These are phyloP conservation scores for Poeciliopsis paucimaculata DNA, from an alignment of 2,797 vertebrate genomes.

Conservation along the genomic window DNA sequence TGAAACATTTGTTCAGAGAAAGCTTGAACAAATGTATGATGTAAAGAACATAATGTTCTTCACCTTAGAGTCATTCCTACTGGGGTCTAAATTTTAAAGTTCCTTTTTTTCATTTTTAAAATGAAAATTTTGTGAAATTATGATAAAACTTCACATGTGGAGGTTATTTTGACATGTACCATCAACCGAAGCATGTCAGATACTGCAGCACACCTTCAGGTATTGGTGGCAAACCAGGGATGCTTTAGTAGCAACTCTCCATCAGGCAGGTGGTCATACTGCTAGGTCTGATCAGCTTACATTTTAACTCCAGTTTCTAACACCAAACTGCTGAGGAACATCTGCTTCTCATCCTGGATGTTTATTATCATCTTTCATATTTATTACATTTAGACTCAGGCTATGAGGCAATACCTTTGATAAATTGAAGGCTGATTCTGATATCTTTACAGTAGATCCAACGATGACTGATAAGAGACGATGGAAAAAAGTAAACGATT, in stretches of 20 bases:
- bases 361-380: constrained; percentile 50
- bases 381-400: constrained; percentile 29
- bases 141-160: not conserved
- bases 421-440: constrained; percentile 29
- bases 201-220: not conserved
- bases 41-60: too few relatives aligned
- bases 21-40: not conserved
- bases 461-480: constrained; percentile 51
- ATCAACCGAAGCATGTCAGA: not conserved
- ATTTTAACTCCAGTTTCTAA: not conserved
- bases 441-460: constrained; percentile 50
- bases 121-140: not conserved
- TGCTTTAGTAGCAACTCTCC: not conserved
- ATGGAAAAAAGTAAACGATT: constrained; percentile 58
- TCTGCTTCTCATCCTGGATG: constrained; percentile 45
- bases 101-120: not conserved
- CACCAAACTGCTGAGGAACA: constrained; percentile 33
- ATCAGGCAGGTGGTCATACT: not conserved
- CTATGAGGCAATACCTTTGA: constrained; percentile 28
- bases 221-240: not conserved
- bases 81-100: not conserved
- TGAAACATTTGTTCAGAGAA: not conserved
- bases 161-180: not conserved
- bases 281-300: not conserved
- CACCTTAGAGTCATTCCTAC: not conserved